These are phyloP conservation scores for Cecidostiba fungosa DNA, from an alignment of 2,888 invertebrate species.

Conservation along the genomic window DNA sequence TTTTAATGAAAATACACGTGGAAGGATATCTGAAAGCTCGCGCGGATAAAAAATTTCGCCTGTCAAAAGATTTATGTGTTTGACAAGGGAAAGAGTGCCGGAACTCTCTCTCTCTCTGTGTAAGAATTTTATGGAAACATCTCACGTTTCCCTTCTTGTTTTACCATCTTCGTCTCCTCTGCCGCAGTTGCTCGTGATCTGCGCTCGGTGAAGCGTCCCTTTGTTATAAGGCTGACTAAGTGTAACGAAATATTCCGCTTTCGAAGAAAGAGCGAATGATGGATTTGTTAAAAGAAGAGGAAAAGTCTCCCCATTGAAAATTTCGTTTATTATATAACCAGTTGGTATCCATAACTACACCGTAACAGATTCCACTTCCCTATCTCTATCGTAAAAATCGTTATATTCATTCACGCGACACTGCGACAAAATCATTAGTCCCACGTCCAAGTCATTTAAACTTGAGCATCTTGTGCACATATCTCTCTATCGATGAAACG, in stretches of 20 bases:
- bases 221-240: slow-evolving; percentile 51
- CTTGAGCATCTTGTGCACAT: background rate
- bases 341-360: too few species aligned
- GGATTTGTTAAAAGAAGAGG: slow-evolving; percentile 52
- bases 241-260: slow-evolving; percentile 48
- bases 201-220: slow-evolving; percentile 36
- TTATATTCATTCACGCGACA: background rate
- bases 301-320: too few species aligned
- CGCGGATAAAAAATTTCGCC: slow-evolving; percentile 44
- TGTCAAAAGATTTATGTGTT: slow-evolving; percentile 61
- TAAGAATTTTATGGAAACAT: slow-evolving; percentile 61
- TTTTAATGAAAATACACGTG: slow-evolving; percentile 29
- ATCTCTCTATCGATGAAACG: background rate
- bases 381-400: too few species aligned
- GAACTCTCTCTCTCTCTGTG: too few species aligned
- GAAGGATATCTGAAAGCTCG: slow-evolving; percentile 16
- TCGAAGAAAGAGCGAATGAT: slow-evolving; percentile 48
- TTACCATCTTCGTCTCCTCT: slow-evolving; percentile 32
- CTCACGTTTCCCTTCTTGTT: slow-evolving; percentile 62
- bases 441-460: background rate
- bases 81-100: slow-evolving; percentile 41
- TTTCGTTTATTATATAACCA: too few species aligned
- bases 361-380: too few species aligned
- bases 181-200: background rate
- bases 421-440: too few species aligned